Evolutionary conservation across 2,797 vertebrate species (phyloP), one percentile per base, ranked within the genome.

Genomic region (Enteromius argenteus): DNA sequence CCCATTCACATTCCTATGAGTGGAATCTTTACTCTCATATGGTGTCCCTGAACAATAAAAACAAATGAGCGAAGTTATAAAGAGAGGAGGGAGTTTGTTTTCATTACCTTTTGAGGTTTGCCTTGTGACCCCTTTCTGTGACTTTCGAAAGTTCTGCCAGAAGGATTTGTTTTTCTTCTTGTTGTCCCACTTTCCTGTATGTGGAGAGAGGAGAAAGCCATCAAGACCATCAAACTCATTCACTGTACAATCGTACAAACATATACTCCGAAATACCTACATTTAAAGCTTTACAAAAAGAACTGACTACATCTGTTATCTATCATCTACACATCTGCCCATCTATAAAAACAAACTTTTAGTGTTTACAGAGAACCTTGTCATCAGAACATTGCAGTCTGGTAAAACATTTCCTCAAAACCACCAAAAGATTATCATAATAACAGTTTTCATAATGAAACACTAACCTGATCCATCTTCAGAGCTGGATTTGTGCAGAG

Each of bases 121-220:
- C 13, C 97, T 96, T 92, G 95, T 94, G 84, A 97, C 92, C 62
- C 97, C 96, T 92, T 99, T 98, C 91, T 96, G 97, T 80, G 96
- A 96, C 93, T 98, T 99, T 87, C 97, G 96, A 89, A 99, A 99
- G 93, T 98, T 98, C 92, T 97, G 98, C 98, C 98, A 99, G 90
- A 99, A 99, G 82, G 97, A 98, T 90, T 98, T 99, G 87, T 98
- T 99, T 92, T 99, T 99, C 95, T 99, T 99, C 93, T 98, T 99
- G 93, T 96, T 96, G 91, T 99, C 98, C 95, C 96, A 95, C 95
- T 98, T 99, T 87, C 97, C 98, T 99, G 79, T 23, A 84, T 37
- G 15, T 11, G 9, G 42, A 64, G 0, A 82, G n/a, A 78, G 7
- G 19, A 78, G 66, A 53, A 51, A 71, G 19, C 42, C 62, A 42